Base-by-base conservation (phyloP, 2,888 invertebrate genomes). In the Mythimna impura region DNA sequence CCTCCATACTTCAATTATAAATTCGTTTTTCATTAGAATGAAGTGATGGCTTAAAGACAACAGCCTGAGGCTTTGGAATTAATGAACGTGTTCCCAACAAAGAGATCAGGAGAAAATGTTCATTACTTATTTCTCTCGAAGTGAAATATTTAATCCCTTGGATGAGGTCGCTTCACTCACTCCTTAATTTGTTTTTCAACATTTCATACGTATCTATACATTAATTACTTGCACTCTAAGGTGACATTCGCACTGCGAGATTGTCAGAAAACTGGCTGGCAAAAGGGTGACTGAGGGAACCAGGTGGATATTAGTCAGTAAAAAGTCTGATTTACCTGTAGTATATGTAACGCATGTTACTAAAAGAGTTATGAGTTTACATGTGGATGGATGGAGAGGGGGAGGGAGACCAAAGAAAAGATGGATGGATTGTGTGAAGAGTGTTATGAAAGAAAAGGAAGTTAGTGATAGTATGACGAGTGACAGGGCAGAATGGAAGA, bases 11-110 rank as follows among this genome's bases (percentile, higher is more conserved):
- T 76, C 79, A 89, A 91, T 89, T 89, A 88, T 88, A 87, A 87
- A 86, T 85, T 85, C 83, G 84, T 87, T 86, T 86, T 88, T 87
- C 87, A 87, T 85, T 79, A 72, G 71, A 86, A 85, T 82, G 78
- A 87, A 88, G 81, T 84, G 86, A 80, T 80, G 83, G 87, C 84
- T 87, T 87, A 84, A 82, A 88, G 83, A 87, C 85, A 87, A 86
- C 75, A 71, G 78, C 85, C 76, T 80, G 79, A 79, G 86, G 87
- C 85, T 83, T 82, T 62, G 58, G 85, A 88, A 91, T 91, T 90
- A 90, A 91, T 91, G 89, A 91, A 90, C 87, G 86, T 85, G 83
- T 89, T 81, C 81, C 85, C 84, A 86, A 88, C 90, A 91, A 91
- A 91, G 88, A 89, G 89, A 89, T 88, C 86, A 86, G 83, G 76